These are phyloP conservation scores for Calliphora vomitoria DNA, from an alignment of 2,888 invertebrate species.

Conservation along the genomic window DNA sequence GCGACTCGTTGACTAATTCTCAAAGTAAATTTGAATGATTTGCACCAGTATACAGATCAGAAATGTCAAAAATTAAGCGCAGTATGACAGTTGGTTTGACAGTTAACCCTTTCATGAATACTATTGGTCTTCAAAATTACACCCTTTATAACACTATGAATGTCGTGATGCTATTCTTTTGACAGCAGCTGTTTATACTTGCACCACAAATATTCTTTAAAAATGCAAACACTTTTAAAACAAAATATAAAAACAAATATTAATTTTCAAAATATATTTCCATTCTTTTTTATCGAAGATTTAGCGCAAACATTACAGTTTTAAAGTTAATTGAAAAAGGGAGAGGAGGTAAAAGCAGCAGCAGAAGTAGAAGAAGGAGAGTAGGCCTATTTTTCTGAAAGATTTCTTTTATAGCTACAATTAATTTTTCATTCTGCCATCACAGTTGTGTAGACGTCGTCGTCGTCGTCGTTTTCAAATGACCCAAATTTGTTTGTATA, in stretches of 20 bases:
- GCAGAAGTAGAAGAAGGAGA: conserved; percentile 21
- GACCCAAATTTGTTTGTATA: conserved; percentile 60
- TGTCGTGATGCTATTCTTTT: too few species aligned
- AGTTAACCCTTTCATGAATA: too few species aligned
- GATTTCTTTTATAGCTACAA: conserved; percentile 33
- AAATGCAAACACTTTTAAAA: conserved; percentile 24
- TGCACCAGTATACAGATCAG: too few species aligned
- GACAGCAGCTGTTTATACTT: too few species aligned
- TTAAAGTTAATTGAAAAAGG: conserved; percentile 33
- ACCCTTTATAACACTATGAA: too few species aligned
- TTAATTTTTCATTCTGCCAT: conserved; percentile 40
- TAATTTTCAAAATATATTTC: conserved; percentile 24
- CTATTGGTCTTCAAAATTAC: too few species aligned
- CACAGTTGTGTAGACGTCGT: neutral
- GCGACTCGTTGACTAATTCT: too few species aligned
- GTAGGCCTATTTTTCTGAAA: conserved; percentile 19
- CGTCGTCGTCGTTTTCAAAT: conserved; percentile 21
- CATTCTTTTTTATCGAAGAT: neutral
- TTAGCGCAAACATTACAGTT: conserved; percentile 8
- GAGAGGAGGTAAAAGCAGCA: neutral
- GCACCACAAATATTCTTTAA: too few species aligned
- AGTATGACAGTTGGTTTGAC: too few species aligned
- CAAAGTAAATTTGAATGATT: too few species aligned
- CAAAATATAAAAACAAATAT: conserved; percentile 20
- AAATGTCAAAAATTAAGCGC: too few species aligned